Evolutionary conservation across 1,140 invertebrate genomes (phyloP), one percentile per base, ranked within the genome.

Genomic region (Halictus rubicundus): DNA sequence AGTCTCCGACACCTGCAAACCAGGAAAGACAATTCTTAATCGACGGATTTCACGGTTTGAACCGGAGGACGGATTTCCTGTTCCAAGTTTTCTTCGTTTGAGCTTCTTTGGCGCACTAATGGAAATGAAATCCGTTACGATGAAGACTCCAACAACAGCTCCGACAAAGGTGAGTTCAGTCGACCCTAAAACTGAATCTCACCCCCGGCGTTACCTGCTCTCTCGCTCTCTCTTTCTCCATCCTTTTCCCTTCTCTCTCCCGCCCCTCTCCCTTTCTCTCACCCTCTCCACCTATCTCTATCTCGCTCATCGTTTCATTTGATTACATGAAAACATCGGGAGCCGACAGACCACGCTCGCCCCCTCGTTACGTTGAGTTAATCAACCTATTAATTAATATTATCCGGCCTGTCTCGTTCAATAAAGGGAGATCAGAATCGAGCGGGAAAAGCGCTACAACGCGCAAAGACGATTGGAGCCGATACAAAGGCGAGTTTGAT

Each of bases 71-170:
- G 39, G 49, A 57, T 71, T 59, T 68, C 71, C n/a, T 52, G 42
- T 42, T 42, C 59, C 25, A 68, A 46, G 64, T 85, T 74, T 81
- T 69, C 73, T 78, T 76, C 75, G 21, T 80, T 72, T 74, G 76
- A 88, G 68, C 80, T 85, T 83, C 85, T 89, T 87, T 73, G 79
- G 54, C 37, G 73, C 39, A 73, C 87, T 89, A 89, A 88, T 89
- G 87, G 82, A 90, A 89, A 90, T 88, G 87, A 90, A 88, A 89
- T 90, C 86, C 84, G 81, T 84, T 81, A 85, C 86, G 84, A 90
- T 82, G 81, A 87, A 86, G 83, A 76, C 77, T 65, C 66, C 73
- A 70, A 59, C 72, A 72, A 37, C 60, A 59, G 25, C 52, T n/a
- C 32, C 76, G 76, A 88, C 84, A 87, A 88, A 86, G 86, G 86